Percentiles rank a stretch among this genome's conserved stretches.
These are phyloP conservation scores for Callipepla californica DNA, from an alignment of 2,113 vertebrate genomes.

Conservation along the genomic window DNA sequence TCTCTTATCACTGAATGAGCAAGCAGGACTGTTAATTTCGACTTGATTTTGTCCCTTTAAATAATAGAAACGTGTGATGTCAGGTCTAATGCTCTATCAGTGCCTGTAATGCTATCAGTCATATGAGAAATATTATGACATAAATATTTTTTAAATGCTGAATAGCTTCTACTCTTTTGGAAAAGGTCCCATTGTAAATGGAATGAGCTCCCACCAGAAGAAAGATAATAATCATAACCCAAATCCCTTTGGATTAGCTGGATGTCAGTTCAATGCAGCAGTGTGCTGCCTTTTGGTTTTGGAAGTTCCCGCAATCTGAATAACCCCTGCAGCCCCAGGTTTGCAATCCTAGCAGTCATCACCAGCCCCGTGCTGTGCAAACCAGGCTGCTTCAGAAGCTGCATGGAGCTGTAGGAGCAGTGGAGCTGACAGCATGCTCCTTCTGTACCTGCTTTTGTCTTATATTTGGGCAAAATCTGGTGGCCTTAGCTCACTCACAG, in stretches of 20 bases:
- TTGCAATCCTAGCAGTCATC: neutral
- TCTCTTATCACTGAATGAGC: accelerated
- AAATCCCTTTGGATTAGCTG: neutral
- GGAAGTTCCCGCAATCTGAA: neutral
- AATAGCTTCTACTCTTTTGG: neutral
- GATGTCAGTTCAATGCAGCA: neutral
- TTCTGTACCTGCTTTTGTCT: neutral
- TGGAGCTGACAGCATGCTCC: neutral
- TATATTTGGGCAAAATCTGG: neutral
- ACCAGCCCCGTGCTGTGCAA: neutral
- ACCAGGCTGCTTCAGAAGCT: neutral
- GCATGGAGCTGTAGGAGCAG: neutral
- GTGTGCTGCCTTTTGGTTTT: neutral
- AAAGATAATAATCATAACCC: neutral
- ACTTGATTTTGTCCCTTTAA: slow-evolving; percentile 25
- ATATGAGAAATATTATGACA: neutral
- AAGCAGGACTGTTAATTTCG: neutral
- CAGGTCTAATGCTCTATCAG: neutral
- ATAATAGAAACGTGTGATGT: neutral
- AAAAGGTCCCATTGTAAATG: neutral
- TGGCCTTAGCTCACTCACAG: neutral
- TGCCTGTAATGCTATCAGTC: neutral
- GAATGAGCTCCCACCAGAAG: neutral
- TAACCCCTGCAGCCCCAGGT: neutral
- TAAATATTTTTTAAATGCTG: neutral